These are phyloP conservation scores for Palythoa heliodiscus DNA, from an alignment of 92 coral and sea anemone species.

Conservation along the genomic window DNA sequence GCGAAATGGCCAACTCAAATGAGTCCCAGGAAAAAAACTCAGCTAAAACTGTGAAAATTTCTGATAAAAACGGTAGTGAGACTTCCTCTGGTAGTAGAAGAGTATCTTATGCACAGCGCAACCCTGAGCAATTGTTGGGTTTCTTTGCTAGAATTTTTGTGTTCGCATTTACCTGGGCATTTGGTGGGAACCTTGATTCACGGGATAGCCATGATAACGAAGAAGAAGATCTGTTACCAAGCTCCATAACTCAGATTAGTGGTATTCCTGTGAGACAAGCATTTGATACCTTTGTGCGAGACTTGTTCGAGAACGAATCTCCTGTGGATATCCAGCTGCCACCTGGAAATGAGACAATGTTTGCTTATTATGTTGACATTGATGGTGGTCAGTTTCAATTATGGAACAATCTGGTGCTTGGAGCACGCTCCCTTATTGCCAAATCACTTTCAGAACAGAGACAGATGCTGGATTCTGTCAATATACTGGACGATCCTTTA, in stretches of 20 bases:
- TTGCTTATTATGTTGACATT: slow-evolving; percentile 84
- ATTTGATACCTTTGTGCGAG: slow-evolving; percentile 79
- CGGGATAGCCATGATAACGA: slow-evolving; percentile 57
- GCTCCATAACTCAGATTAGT: slow-evolving; percentile 4
- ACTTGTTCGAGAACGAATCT: slow-evolving; percentile 66
- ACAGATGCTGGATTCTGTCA: slow-evolving; percentile 70
- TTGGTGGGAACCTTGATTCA: slow-evolving; percentile 77
- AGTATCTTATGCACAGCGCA: slow-evolving; percentile 65
- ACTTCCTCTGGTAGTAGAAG: slow-evolving; percentile 45
- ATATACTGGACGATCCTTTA: slow-evolving; percentile 66
- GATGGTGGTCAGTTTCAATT: slow-evolving; percentile 85
- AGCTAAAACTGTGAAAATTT: slow-evolving; percentile 72
- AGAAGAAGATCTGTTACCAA: slow-evolving; percentile 45
- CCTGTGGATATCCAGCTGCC: slow-evolving; percentile 67
- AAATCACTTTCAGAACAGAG: slow-evolving; percentile 85
- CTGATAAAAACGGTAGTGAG: slow-evolving; percentile 55
- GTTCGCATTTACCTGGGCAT: slow-evolving; percentile 96
- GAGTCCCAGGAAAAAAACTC: slow-evolving; percentile 53
- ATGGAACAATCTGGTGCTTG: slow-evolving; percentile 88
- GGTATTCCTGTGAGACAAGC: slow-evolving; percentile 48
- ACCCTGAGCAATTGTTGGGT: slow-evolving; percentile 60
- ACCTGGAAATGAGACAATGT: slow-evolving; percentile 73
- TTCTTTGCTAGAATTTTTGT: slow-evolving; percentile 82
- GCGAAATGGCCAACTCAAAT: not conserved
- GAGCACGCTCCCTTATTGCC: slow-evolving; percentile 84